These are phyloP conservation scores for Dromiciops gliroides DNA, from an alignment of 2,113 vertebrate species.

Conservation along the genomic window DNA sequence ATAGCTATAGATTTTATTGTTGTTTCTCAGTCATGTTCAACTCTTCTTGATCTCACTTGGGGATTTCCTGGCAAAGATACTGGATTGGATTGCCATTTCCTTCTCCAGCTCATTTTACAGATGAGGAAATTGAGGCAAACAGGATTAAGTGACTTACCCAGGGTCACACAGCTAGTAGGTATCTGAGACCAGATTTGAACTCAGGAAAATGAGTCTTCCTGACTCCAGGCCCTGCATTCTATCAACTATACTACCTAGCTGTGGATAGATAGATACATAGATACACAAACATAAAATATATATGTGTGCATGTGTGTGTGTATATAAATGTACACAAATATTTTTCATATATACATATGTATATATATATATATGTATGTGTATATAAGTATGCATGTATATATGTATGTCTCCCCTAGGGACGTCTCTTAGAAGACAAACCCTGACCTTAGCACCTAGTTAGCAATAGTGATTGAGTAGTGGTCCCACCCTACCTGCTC, in stretches of 20 bases:
- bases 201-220: background rate
- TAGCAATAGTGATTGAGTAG: background rate
- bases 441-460: background rate
- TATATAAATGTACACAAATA: background rate
- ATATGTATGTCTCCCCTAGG: background rate
- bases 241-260: background rate
- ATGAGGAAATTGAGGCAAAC: background rate
- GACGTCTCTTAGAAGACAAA: background rate
- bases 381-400: too few species aligned
- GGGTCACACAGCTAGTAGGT: background rate
- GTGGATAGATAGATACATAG: background rate
- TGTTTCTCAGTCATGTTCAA: background rate
- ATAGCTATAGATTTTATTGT: too few species aligned
- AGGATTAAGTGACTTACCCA: background rate
- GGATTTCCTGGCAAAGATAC: background rate
- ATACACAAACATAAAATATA: too few species aligned
- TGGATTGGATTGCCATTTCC: background rate
- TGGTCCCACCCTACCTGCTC: constrained; percentile 82
- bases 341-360: background rate
- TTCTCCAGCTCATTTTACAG: background rate
- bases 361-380: too few species aligned
- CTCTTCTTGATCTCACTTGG: background rate
- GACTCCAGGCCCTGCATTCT: background rate
- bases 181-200: background rate
- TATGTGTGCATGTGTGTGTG: too few species aligned